These are phyloP conservation scores for Microcebus griseorufus DNA, from an alignment of 2,113 vertebrate species.

Conservation along the genomic window DNA sequence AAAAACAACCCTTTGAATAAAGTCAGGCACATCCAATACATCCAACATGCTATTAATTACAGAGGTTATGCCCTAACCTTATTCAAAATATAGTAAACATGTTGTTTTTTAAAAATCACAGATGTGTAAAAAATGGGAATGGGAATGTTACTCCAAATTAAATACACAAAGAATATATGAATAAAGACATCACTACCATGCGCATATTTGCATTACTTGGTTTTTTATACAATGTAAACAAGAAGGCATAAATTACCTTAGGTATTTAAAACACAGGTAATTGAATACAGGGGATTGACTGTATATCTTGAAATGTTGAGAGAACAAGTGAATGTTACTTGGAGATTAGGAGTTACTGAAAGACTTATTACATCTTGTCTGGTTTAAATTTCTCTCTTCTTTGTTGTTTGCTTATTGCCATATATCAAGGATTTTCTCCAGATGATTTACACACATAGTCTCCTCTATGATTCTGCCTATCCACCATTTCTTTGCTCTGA, in stretches of 20 bases:
- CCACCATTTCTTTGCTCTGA: neutral
- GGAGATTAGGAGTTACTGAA: neutral
- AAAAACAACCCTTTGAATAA: neutral
- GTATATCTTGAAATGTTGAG: neutral
- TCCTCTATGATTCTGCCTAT: neutral
- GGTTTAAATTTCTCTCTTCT: neutral
- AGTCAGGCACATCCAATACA: neutral
- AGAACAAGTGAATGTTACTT: neutral
- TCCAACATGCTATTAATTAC: neutral
- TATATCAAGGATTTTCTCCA: neutral
- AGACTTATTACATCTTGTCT: neutral
- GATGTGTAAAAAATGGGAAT: neutral
- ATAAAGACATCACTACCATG: neutral
- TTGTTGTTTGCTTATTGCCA: neutral
- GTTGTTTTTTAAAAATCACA: neutral
- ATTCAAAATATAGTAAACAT: neutral
- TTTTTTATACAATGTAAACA: neutral
- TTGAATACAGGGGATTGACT: neutral
- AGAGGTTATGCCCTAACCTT: neutral
- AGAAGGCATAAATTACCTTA: neutral
- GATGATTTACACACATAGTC: neutral
- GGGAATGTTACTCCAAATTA: neutral
- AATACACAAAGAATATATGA: neutral
- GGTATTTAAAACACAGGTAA: neutral
- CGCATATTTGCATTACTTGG: neutral